Evolutionary conservation across 2,113 vertebrate genomes (phyloP).

Genomic region (Onychostoma macrolepis): DNA sequence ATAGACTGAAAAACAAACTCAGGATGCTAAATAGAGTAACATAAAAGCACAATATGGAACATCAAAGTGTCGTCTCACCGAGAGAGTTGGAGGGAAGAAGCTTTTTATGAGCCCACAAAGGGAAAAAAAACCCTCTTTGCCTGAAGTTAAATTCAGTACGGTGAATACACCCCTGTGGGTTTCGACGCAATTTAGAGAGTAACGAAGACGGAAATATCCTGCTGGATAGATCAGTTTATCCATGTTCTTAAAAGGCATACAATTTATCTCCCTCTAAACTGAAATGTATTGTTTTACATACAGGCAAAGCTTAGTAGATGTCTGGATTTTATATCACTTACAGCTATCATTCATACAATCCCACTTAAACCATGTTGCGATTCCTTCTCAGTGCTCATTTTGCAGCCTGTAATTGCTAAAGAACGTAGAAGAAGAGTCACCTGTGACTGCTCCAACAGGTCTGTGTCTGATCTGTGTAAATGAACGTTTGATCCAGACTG

Average conservation of each 20-base stretch:
- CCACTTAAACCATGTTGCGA: background rate
- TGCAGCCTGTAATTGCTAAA: background rate
- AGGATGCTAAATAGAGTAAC: slow-evolving; percentile 59
- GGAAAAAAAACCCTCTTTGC: slow-evolving; percentile 43
- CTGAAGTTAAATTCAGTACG: slow-evolving; percentile 49
- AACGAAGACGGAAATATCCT: slow-evolving; percentile 44
- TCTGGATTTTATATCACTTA: background rate
- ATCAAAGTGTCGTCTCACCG: slow-evolving; percentile 59
- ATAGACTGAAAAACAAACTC: slow-evolving; percentile 35
- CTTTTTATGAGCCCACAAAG: slow-evolving; percentile 52
- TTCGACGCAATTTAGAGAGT: slow-evolving; percentile 46
- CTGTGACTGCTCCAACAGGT: background rate
- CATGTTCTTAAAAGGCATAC: slow-evolving; percentile 37
- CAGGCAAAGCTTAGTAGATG: background rate
- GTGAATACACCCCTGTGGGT: slow-evolving; percentile 48
- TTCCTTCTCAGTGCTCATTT: background rate
- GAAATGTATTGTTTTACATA: slow-evolving; percentile 4
- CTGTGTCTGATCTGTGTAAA: background rate
- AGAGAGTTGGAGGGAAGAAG: slow-evolving; percentile 39
- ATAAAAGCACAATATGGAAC: slow-evolving; percentile 61
- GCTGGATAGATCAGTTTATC: slow-evolving; percentile 46
- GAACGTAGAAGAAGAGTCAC: background rate
- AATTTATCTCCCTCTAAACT: slow-evolving; percentile 43
- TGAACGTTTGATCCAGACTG: background rate
- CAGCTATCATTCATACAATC: background rate